Conservation (phyloP, 1,140 invertebrate species). For the Euschistus heros region DNA sequence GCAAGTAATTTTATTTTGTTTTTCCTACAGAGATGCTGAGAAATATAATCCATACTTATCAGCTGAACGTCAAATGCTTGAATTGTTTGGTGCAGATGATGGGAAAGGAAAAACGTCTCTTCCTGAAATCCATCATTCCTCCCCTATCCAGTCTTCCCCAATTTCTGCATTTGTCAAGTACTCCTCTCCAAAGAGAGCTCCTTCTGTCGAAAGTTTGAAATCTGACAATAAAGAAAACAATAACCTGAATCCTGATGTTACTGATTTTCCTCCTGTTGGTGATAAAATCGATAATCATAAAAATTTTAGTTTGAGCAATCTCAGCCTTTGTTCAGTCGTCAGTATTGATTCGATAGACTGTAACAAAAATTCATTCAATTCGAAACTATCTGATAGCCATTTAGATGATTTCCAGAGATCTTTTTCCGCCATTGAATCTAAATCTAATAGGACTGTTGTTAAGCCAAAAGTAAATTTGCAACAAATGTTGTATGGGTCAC, state of each 20-base stretch:
- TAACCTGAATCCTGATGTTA: slow-evolving; percentile 30
- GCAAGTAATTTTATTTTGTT: background rate
- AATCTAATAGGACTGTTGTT: slow-evolving; percentile 9
- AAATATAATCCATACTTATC: slow-evolving; percentile 54
- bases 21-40: slow-evolving; percentile 27
- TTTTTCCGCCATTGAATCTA: slow-evolving; percentile 23
- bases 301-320: slow-evolving; percentile 35
- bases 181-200: slow-evolving; percentile 11
- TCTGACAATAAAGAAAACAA: slow-evolving; percentile 30
- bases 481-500: slow-evolving; percentile 25
- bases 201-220: background rate
- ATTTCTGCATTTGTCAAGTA: slow-evolving; percentile 40
- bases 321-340: slow-evolving; percentile 39
- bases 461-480: slow-evolving; percentile 28
- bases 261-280: slow-evolving; percentile 32
- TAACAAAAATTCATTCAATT: slow-evolving; percentile 23
- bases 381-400: slow-evolving; percentile 12
- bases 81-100: slow-evolving; percentile 42
- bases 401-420: slow-evolving; percentile 24
- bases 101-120: slow-evolving; percentile 27
- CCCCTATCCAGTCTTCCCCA: slow-evolving; percentile 32
- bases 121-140: background rate
- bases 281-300: slow-evolving; percentile 27
- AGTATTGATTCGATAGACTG: slow-evolving; percentile 30
- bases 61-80: slow-evolving; percentile 57